Conservation (phyloP, 2,113 vertebrate genomes). For the Spheniscus mendiculus region DNA sequence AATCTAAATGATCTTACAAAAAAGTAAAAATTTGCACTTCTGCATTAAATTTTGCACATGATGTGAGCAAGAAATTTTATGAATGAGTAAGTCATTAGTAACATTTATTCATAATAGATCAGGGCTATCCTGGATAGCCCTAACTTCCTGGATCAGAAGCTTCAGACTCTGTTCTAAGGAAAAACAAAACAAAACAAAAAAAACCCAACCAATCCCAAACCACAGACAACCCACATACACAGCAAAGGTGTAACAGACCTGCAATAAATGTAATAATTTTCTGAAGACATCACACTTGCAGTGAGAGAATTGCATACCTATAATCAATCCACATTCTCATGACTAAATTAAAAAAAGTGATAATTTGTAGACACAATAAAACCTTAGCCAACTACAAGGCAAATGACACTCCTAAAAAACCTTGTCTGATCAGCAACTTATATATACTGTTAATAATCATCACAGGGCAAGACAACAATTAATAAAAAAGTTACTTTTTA, state of each 20-base stretch:
- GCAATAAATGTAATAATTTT: not conserved
- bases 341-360: not conserved
- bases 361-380: not conserved
- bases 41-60: not conserved
- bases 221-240: not conserved
- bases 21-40: not conserved
- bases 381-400: not conserved
- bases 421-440: not conserved
- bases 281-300: not conserved
- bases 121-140: not conserved
- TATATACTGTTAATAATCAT: too few relatives aligned
- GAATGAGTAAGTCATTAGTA: not conserved
- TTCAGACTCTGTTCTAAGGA: not conserved
- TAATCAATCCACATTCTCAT: not conserved
- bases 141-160: not conserved
- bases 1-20: not conserved
- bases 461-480: not conserved
- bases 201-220: not conserved
- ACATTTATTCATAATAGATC: not conserved
- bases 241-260: not conserved
- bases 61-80: not conserved
- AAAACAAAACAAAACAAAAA: not conserved
- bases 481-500: not conserved
- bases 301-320: not conserved
- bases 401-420: not conserved